Base-by-base conservation (phyloP, 1,140 invertebrate genomes). In the Sweltsa coloradensis region DNA sequence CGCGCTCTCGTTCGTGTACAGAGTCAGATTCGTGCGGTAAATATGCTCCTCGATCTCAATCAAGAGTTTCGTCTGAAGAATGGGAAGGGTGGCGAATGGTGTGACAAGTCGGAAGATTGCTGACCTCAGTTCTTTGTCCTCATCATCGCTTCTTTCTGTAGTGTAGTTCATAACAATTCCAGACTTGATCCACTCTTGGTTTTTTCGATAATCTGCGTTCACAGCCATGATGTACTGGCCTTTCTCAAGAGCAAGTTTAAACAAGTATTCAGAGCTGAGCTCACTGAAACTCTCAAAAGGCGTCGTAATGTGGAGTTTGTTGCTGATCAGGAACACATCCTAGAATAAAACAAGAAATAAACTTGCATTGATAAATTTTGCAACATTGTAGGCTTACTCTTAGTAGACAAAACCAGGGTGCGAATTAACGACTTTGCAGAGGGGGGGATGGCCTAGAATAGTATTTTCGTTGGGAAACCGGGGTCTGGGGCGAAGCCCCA, bases 261-360 rank as follows among this genome's bases (percentile, higher is more conserved):
- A 73, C 3, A 74, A 68, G 51, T 74, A 76, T 22, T 69, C 60
- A 0, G 73, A 80, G 48, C 70, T 74, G 6, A 82, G 14, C 51
- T 78, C 71, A 45, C 70, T 70, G 18, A 72, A 69, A 18, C 56
- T 57, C 47, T 57, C 55, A 54, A 78, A 85, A 0, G 82, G 79
- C 1, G 81, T 78, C 27, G 66, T 65, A 0, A 85, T 52, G 44
- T 72, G 73, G 1, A 86, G 56, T 0, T 74, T 70, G 64, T 86
- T 85, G 16, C 69, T 70, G 48, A 84, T 75, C 45, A 75, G 70
- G 22, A 81, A 67, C 14, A 77, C 65, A 59, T 81, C 72, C 58
- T 78, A 65, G 13, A 65, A 65, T 5, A 53, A 59, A 0, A 70
- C 63, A 39, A 52, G 63, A 54, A 65, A 59, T n/a, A n/a, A n/a